These are phyloP conservation scores for Brachystomella parvula DNA, from an alignment of 1,140 invertebrate genomes.

Conservation along the genomic window DNA sequence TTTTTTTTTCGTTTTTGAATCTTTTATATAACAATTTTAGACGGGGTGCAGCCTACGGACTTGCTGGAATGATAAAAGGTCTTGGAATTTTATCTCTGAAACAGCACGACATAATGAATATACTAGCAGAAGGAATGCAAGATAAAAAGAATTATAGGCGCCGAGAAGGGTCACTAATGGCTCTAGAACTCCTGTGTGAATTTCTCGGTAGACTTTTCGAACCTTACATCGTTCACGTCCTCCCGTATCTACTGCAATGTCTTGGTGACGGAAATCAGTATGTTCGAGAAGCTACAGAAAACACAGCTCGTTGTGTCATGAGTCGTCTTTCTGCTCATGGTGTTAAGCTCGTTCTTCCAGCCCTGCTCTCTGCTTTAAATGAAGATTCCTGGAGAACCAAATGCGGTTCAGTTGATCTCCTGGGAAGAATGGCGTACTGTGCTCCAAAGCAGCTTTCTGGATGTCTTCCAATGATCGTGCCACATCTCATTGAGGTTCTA, in stretches of 20 bases:
- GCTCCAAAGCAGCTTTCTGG: constrained; percentile 97
- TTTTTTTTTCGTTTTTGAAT: constrained; percentile 10
- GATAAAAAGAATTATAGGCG: constrained; percentile 92
- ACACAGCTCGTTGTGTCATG: constrained; percentile 77
- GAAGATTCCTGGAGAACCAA: constrained; percentile 99
- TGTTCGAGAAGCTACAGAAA: constrained; percentile 83
- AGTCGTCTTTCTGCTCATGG: constrained; percentile 91
- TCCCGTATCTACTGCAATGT: constrained; percentile 88
- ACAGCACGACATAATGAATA: constrained; percentile 91
- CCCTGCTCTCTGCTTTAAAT: constrained; percentile 83
- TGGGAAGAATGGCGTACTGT: constrained; percentile 96
- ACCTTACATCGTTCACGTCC: constrained; percentile 94
- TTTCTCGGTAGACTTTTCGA: constrained; percentile 94
- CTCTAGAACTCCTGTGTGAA: constrained; percentile 93
- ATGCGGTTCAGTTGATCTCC: constrained; percentile 87
- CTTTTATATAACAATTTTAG: too few relatives aligned
- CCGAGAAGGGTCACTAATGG: constrained; percentile 91
- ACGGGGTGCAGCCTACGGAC: constrained; percentile 73
- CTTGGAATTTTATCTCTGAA: constrained; percentile 92
- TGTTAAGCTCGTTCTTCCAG: constrained; percentile 87
- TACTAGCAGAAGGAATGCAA: constrained; percentile 86
- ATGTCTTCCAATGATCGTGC: constrained; percentile 94
- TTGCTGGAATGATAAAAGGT: constrained; percentile 86
- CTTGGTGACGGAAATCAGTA: constrained; percentile 92
- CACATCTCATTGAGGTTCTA: constrained; percentile 91